Percentiles rank a stretch among this genome's conserved stretches.
These are phyloP conservation scores for Xestoiulus laeticollis DNA, from an alignment of 2,888 invertebrate species.

Conservation along the genomic window DNA sequence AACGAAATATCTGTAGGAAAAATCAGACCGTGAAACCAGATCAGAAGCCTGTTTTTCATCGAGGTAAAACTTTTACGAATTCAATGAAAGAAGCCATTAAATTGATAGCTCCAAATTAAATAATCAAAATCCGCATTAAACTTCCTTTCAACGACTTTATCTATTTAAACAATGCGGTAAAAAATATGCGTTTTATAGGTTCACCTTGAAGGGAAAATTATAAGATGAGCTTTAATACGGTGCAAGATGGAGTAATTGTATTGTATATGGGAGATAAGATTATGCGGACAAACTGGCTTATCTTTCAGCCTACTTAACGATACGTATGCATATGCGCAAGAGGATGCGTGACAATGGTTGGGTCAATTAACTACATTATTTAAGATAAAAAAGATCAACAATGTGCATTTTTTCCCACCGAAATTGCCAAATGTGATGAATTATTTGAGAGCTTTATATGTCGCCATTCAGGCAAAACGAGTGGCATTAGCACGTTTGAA, in stretches of 20 bases:
- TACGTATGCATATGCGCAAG: background rate
- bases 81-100: background rate
- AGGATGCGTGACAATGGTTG: background rate
- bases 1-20: background rate
- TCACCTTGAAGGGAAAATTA: background rate
- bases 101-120: background rate
- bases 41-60: background rate
- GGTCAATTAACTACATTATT: background rate
- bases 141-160: background rate
- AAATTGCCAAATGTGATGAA: background rate
- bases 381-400: background rate
- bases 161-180: background rate
- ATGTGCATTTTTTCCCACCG: background rate
- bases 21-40: background rate
- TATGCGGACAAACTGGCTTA: constrained; percentile 22
- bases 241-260: background rate
- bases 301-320: constrained; percentile 2
- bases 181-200: background rate
- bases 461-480: background rate
- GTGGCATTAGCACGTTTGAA: background rate
- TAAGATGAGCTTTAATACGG: background rate
- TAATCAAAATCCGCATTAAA: background rate
- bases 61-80: background rate
- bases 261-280: background rate
- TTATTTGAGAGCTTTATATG: background rate